phyloP scores from a whole-genome alignment of 2,113 vertebrate species.

The Turdus rufiventris region DNA sequence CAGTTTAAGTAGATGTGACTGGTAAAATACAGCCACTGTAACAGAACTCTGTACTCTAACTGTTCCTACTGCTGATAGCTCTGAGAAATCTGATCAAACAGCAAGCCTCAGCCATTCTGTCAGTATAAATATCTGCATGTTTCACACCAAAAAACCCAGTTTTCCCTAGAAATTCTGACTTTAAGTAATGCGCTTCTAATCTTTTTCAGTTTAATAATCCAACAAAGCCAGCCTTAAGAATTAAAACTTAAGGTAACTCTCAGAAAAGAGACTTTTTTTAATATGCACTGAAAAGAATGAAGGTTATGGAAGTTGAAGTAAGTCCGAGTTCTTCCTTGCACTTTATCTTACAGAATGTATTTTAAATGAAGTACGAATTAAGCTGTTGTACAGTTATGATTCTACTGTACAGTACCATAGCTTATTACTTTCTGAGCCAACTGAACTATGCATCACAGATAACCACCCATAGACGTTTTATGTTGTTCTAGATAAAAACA shows the following conservation, averaged over 20 bases:
- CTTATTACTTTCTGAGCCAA: background rate
- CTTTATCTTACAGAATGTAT: background rate
- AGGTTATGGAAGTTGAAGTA: accelerated
- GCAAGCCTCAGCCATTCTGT: background rate
- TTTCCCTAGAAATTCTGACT: background rate
- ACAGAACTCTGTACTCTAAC: background rate
- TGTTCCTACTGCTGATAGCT: background rate
- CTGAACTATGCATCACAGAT: background rate
- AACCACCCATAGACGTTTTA: background rate
- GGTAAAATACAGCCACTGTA: background rate
- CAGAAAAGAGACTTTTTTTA: background rate
- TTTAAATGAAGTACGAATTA: background rate
- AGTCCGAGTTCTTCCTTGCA: background rate
- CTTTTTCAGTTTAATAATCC: background rate
- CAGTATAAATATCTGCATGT: background rate
- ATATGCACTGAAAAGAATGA: background rate
- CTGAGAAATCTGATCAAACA: background rate
- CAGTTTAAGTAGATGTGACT: background rate
- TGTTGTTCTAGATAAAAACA: background rate
- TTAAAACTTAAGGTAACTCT: background rate
- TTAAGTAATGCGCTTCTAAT: background rate
- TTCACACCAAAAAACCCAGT: background rate
- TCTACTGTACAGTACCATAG: background rate
- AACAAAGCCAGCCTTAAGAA: background rate
- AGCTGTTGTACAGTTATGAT: background rate